phyloP scores from a whole-genome alignment of 2,888 invertebrate species.

The Lasioglossum villosulum region DNA sequence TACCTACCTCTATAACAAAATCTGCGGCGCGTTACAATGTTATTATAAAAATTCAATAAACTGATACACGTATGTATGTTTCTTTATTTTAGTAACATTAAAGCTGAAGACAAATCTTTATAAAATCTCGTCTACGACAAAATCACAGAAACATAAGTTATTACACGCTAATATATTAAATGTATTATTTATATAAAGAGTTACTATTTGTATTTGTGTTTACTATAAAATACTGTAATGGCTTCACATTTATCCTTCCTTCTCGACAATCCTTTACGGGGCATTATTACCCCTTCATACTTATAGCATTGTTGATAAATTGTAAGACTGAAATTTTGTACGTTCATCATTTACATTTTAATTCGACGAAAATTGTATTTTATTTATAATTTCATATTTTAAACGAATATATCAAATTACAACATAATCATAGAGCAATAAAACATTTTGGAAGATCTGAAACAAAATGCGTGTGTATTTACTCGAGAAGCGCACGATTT shows the following conservation, averaged over 20 bases:
- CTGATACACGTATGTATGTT: slow-evolving; percentile 36
- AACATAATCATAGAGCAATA: neutral
- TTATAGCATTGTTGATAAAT: neutral
- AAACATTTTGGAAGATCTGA: neutral
- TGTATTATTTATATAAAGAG: slow-evolving; percentile 14
- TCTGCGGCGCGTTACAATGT: slow-evolving; percentile 65
- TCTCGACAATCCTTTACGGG: neutral
- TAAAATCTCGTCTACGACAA: neutral
- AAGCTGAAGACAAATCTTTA: slow-evolving; percentile 6
- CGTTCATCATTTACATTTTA: neutral
- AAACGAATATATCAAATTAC: slow-evolving; percentile 6
- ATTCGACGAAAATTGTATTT: neutral
- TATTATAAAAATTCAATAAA: slow-evolving; percentile 75
- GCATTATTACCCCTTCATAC: neutral
- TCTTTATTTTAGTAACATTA: slow-evolving; percentile 8
- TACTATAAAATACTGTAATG: neutral
- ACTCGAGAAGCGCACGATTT: neutral
- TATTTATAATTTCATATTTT: neutral
- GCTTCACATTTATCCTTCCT: neutral
- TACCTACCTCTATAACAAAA: slow-evolving; percentile 72
- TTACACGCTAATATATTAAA: slow-evolving; percentile 9
- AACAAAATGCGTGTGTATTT: neutral
- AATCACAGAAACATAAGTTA: neutral
- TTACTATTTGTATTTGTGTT: slow-evolving; percentile 17
- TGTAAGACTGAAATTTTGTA: slow-evolving; percentile 7